Evolutionary conservation across 2,888 invertebrate species (phyloP).

Genomic region (Ormyrus nitidulus): DNA sequence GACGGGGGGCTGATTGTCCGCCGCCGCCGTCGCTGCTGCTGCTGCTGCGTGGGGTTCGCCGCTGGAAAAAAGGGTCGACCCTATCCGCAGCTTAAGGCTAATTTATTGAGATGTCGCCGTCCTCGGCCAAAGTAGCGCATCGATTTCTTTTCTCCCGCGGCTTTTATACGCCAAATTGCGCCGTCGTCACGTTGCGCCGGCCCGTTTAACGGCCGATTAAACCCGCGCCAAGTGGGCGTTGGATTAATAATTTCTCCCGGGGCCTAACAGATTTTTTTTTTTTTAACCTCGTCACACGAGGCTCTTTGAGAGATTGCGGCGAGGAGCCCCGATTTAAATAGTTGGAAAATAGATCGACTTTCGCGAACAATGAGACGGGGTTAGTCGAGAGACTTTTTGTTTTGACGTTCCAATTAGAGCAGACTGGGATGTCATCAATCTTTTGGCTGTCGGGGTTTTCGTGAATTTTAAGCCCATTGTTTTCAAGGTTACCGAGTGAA

Average conservation of each 20-base stretch:
- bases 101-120: constrained; percentile 71
- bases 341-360: constrained; percentile 2
- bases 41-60: not conserved
- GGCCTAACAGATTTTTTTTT: constrained; percentile 1
- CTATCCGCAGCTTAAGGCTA: constrained; percentile 65
- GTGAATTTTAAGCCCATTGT: not conserved
- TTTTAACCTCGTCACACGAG: no score
- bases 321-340: not conserved
- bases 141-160: constrained; percentile 45
- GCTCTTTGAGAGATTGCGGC: constrained; percentile 1
- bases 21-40: constrained; percentile 15
- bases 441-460: constrained; percentile 13
- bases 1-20: constrained; percentile 73
- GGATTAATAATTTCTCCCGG: constrained; percentile 56
- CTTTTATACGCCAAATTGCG: constrained; percentile 7
- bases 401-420: constrained; percentile 18
- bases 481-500: constrained; percentile 30
- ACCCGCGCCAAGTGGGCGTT: constrained; percentile 11
- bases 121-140: constrained; percentile 3
- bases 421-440: constrained; percentile 21
- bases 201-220: constrained; percentile 57
- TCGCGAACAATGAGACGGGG: not conserved
- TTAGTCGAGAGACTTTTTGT: constrained; percentile 1
- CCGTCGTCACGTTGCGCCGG: constrained; percentile 39
- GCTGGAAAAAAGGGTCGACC: constrained; percentile 52